phyloP scores from a whole-genome alignment of 1,140 invertebrate species.

The Drosophila nigrodunni region DNA sequence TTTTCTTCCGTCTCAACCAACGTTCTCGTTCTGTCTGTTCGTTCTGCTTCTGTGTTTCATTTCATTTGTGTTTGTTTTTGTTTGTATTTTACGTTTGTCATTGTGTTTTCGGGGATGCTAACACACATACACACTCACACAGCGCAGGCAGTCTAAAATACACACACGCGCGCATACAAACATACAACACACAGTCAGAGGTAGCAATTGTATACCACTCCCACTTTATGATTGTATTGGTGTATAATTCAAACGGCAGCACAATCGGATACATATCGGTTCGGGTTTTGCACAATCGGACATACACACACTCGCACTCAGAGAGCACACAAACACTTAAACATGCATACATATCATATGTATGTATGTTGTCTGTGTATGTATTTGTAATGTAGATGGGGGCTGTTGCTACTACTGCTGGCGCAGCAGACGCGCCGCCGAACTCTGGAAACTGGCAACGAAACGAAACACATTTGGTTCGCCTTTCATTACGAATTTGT shows the following conservation, averaged over 20 bases:
- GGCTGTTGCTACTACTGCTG: constrained; percentile 43
- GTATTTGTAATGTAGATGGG: constrained; percentile 44
- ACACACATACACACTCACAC: constrained; percentile 15
- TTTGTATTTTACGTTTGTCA: constrained; percentile 77
- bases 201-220: constrained; percentile 76
- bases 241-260: constrained; percentile 71
- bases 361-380: constrained; percentile 13
- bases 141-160: constrained; percentile 21
- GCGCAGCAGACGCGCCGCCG: constrained; percentile 41
- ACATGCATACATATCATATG: constrained; percentile 2
- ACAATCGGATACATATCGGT: constrained; percentile 71
- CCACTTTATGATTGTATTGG: constrained; percentile 67
- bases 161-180: constrained; percentile 26
- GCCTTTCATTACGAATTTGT: constrained; percentile 85
- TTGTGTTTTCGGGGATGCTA: constrained; percentile 82
- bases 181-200: constrained; percentile 31
- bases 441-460: constrained; percentile 69
- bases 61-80: constrained; percentile 71
- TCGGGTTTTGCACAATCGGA: constrained; percentile 82
- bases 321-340: constrained; percentile 35
- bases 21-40: constrained; percentile 60
- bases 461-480: constrained; percentile 81
- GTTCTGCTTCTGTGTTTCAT: constrained; percentile 57
- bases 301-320: constrained; percentile 52
- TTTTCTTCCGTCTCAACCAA: constrained; percentile 57